Evolutionary conservation across 2,888 invertebrate species (phyloP).

Genomic region (Fissipunctia ypsillon): DNA sequence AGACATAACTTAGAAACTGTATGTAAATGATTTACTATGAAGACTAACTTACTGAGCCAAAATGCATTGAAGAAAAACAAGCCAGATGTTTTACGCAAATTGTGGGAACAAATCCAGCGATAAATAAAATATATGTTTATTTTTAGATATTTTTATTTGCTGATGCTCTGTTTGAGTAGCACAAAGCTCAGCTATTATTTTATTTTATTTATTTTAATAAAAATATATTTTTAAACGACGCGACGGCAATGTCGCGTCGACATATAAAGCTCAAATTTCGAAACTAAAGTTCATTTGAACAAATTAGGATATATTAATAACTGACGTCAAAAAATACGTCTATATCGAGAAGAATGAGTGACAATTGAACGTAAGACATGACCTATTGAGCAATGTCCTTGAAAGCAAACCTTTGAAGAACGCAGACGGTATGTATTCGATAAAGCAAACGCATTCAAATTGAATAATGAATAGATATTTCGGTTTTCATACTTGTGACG

Average conservation of each 20-base stretch:
- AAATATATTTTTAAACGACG: neutral
- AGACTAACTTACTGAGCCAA: constrained; percentile 41
- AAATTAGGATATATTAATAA: neutral
- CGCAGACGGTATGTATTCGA: neutral
- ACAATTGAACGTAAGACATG: neutral
- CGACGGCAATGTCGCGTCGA: too few species aligned
- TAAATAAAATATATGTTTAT: constrained; percentile 26
- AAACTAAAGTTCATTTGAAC: neutral
- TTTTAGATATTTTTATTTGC: neutral
- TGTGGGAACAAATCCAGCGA: constrained; percentile 20
- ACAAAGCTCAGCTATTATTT: neutral
- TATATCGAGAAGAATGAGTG: neutral
- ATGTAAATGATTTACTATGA: constrained; percentile 62
- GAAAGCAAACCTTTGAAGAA: neutral
- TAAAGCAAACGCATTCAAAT: constrained; percentile 7
- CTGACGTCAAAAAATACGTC: neutral
- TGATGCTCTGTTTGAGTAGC: neutral
- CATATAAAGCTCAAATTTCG: neutral
- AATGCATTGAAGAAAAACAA: constrained; percentile 55
- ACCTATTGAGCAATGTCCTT: neutral
- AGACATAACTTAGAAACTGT: constrained; percentile 40
- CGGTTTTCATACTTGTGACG: neutral
- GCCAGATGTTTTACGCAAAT: constrained; percentile 38
- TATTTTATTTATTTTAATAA: neutral
- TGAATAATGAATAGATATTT: neutral